Conservation (phyloP, 2,797 vertebrate species). For the Remorina albescens region DNA sequence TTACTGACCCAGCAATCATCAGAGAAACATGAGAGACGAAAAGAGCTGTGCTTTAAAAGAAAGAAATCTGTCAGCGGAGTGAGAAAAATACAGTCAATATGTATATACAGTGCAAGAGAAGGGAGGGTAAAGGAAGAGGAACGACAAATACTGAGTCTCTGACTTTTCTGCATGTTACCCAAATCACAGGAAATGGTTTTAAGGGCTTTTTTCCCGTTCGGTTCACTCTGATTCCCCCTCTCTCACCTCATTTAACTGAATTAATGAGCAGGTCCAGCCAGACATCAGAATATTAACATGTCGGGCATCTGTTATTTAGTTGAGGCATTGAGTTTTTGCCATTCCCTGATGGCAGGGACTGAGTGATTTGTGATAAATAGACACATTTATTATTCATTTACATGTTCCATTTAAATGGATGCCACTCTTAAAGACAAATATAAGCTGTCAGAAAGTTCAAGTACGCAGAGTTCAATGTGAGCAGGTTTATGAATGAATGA, state of each 20-base stretch:
- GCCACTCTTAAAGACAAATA: neutral
- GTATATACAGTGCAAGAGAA: slow-evolving; percentile 6
- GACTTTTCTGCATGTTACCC: slow-evolving; percentile 68
- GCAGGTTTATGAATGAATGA: neutral
- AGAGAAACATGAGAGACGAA: slow-evolving; percentile 33
- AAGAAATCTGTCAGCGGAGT: neutral
- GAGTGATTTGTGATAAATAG: slow-evolving; percentile 13
- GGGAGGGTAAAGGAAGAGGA: neutral
- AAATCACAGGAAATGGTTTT: slow-evolving; percentile 82
- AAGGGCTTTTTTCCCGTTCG: slow-evolving; percentile 72
- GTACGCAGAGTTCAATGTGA: neutral
- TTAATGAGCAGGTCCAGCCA: slow-evolving; percentile 85
- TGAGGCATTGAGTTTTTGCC: slow-evolving; percentile 34
- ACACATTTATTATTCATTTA: slow-evolving; percentile 22
- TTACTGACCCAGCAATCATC: slow-evolving; percentile 77
- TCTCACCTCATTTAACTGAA: slow-evolving; percentile 90
- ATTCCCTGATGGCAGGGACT: slow-evolving; percentile 33
- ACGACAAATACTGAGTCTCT: slow-evolving; percentile 27
- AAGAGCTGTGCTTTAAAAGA: neutral
- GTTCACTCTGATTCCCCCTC: slow-evolving; percentile 81
- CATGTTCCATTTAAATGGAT: neutral
- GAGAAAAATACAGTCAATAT: slow-evolving; percentile 9
- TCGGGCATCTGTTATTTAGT: slow-evolving; percentile 48
- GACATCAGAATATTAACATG: slow-evolving; percentile 63
- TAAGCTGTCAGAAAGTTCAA: neutral